Conservation (phyloP, 2,113 vertebrate species). For the Apeltes quadracus region DNA sequence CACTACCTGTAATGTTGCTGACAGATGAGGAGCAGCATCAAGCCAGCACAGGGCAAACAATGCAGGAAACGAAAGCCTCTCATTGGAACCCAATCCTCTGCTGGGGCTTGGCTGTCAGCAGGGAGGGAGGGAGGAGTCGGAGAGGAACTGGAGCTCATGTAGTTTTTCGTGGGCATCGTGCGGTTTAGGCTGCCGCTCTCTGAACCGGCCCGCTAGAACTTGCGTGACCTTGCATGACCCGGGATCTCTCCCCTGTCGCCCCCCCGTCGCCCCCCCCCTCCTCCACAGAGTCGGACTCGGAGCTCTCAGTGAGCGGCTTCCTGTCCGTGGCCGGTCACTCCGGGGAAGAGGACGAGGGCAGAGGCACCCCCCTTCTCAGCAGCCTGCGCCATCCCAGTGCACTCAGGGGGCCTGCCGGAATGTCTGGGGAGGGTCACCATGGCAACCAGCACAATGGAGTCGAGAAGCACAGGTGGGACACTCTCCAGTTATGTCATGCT, state of each 20-base stretch:
- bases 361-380: constrained; percentile 61
- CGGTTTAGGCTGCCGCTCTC: constrained; percentile 33
- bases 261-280: constrained; percentile 60
- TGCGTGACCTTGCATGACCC: constrained; percentile 37
- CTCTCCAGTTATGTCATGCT: constrained; percentile 54
- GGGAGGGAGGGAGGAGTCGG: constrained; percentile 46
- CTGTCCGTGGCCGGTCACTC: constrained; percentile 84
- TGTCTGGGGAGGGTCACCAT: constrained; percentile 88
- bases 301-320: constrained; percentile 88
- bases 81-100: constrained; percentile 85
- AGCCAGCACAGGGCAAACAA: constrained; percentile 54
- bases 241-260: constrained; percentile 60
- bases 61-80: constrained; percentile 78
- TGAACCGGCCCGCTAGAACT: constrained; percentile 17
- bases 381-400: constrained; percentile 71
- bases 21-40: constrained; percentile 32
- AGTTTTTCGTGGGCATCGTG: constrained; percentile 68
- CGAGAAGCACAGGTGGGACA: constrained; percentile 92
- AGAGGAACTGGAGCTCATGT: constrained; percentile 45
- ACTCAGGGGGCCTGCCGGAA: constrained; percentile 71
- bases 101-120: constrained; percentile 81
- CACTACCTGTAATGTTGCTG: constrained; percentile 37
- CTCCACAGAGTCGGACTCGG: constrained; percentile 89
- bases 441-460: constrained; percentile 89
- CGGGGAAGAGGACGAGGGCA: constrained; percentile 80